Conservation (phyloP, 2,888 invertebrate species). For the Acrocyrtus sp. region DNA sequence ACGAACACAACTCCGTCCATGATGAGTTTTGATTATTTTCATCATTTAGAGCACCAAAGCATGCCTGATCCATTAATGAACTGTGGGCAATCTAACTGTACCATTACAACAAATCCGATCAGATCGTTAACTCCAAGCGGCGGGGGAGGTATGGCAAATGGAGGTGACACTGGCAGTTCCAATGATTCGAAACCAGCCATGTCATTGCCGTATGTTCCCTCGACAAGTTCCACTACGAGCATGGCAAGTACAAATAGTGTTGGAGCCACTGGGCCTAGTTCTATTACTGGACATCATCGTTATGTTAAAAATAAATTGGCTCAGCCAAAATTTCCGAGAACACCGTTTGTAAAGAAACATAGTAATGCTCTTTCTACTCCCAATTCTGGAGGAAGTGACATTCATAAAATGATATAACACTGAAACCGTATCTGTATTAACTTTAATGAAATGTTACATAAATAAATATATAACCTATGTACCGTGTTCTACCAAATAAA, state of each 20-base stretch:
- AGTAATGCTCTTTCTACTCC: conserved; percentile 31
- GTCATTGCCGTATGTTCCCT: conserved; percentile 41
- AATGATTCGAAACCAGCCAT: conserved; percentile 31
- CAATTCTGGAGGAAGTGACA: neutral
- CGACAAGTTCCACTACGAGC: conserved; percentile 38
- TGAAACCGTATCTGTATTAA: too few species aligned
- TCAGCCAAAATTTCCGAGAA: conserved; percentile 48
- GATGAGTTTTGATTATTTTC: conserved; percentile 12
- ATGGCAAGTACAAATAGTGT: conserved; percentile 27
- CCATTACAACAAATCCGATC: too few species aligned
- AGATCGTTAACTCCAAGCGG: conserved; percentile 1
- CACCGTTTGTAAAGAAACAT: conserved; percentile 46
- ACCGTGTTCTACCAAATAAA: too few species aligned
- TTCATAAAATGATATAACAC: too few species aligned
- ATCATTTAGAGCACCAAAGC: too few species aligned
- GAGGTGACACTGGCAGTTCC: conserved; percentile 5
- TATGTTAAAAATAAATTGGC: conserved; percentile 48
- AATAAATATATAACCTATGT: too few species aligned
- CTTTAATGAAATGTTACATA: too few species aligned
- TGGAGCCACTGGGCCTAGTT: neutral
- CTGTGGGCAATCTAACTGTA: neutral
- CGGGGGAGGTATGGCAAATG: too few species aligned
- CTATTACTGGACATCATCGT: conserved; percentile 19
- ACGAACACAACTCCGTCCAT: conserved; percentile 27
- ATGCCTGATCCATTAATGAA: conserved; percentile 12